These are phyloP conservation scores for Triplophysa tibetana DNA, from an alignment of 2,113 vertebrate genomes.

Conservation along the genomic window DNA sequence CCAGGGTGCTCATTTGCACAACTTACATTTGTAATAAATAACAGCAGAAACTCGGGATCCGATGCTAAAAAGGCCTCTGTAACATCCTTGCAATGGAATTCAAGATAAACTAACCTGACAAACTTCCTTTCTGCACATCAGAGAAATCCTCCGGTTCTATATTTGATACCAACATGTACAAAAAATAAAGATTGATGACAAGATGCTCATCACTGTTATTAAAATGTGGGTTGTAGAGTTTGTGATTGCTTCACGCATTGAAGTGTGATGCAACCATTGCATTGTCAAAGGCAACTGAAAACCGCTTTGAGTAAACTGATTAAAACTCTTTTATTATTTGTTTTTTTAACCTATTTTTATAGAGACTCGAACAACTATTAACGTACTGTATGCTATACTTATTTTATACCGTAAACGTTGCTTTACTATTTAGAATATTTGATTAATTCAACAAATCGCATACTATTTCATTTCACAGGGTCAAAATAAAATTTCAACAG, in stretches of 20 bases:
- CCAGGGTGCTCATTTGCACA: conserved; percentile 11
- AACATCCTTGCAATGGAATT: neutral
- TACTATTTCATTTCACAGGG: too few relatives aligned
- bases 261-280: neutral
- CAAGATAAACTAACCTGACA: neutral
- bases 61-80: neutral
- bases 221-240: neutral
- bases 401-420: too few relatives aligned
- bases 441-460: too few relatives aligned
- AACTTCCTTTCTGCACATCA: neutral
- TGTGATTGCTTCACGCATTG: neutral
- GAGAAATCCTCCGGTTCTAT: neutral
- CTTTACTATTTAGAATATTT: too few relatives aligned
- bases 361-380: too few relatives aligned
- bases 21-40: conserved; percentile 29
- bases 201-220: neutral
- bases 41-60: neutral
- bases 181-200: neutral
- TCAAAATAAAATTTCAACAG: too few relatives aligned
- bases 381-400: too few relatives aligned
- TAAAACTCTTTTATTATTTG: too few relatives aligned
- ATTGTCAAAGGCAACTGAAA: neutral
- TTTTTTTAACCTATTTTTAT: too few relatives aligned
- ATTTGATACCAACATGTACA: too few relatives aligned
- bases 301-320: neutral